Base-by-base conservation (phyloP, 2,797 vertebrate genomes). In the Argya squamiceps region DNA sequence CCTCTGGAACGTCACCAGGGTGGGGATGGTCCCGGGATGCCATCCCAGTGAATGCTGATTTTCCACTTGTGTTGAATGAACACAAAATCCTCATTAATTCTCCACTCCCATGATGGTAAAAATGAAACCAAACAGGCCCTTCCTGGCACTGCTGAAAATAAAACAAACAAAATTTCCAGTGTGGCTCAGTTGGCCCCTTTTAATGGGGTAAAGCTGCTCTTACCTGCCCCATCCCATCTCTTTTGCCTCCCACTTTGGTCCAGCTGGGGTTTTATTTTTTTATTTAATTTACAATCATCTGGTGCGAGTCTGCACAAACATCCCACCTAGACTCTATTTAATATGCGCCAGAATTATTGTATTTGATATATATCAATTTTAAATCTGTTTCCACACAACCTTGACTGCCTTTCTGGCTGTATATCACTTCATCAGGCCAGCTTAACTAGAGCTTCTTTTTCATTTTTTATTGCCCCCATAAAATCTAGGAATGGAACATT, bases 391-490 rank as follows among this genome's bases (percentile, higher is more conserved):
- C 93, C 92, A 95, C 91, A 67, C 97, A 96, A 96, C 88, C 96
- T 95, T 97, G 91, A 96, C 94, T 91, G 88, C 88, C 95, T 97
- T 95, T 94, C 89, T 91, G 89, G 88, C 70, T 89, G 69, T 98
- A 95, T 96, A 97, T 98, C 88, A 96, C 71, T 94, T 96, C 89
- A 98, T 97, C 96, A 93, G 93, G 69, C 88, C 97, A 88, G 87
- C 90, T 97, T 98, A 98, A 97, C 95, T 95, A 94, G 93, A 95
- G 89, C 81, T 97, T 84, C 96, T 96, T 98, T 97, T 95, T 93
- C 71, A 92, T 92, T 91, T 97, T 98, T 98, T 98, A 97, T 96
- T 77, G 79, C 70, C 63, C 93, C 79, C 93, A 95, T 97, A 97
- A 96, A 97, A 97, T 82, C 97, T 93, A 95, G 91, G 93, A 93